Percentiles rank a stretch among this genome's conserved stretches.
Conservation (phyloP, 2,113 vertebrate genomes). For the Laticauda laticaudata region DNA sequence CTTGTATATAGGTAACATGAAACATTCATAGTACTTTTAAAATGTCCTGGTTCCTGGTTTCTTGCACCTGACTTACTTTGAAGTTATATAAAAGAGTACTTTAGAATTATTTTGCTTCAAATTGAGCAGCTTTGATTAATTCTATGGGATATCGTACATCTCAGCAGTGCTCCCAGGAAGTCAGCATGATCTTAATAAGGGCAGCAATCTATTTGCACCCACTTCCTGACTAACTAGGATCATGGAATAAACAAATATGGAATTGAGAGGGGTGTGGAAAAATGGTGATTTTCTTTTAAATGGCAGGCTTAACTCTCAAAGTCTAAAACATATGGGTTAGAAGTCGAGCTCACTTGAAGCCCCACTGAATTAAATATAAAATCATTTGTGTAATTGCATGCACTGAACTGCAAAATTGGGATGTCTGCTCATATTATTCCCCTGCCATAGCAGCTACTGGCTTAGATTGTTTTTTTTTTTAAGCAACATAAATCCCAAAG, state of each 20-base stretch:
- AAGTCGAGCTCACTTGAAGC: constrained; percentile 15
- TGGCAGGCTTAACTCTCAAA: constrained; percentile 12
- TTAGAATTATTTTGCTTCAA: neutral
- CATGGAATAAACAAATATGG: constrained; percentile 6
- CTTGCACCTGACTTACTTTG: neutral
- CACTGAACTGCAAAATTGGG: constrained; percentile 28
- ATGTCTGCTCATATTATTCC: constrained; percentile 26
- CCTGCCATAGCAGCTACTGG: neutral
- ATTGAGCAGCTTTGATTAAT: neutral
- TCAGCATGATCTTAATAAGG: constrained; percentile 12
- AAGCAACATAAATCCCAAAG: neutral
- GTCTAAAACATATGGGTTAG: neutral
- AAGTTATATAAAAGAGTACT: neutral
- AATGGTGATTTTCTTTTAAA: neutral
- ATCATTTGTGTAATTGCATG: constrained; percentile 21
- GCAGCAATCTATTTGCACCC: neutral
- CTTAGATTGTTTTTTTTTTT: neutral
- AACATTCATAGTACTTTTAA: neutral
- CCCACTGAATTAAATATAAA: constrained; percentile 30
- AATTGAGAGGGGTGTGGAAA: neutral
- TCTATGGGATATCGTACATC: neutral
- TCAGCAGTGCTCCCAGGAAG: neutral
- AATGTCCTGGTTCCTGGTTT: neutral
- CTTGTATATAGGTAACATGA: neutral
- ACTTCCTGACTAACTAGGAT: neutral